Percentiles rank a stretch among this genome's conserved stretches.
Evolutionary conservation across 2,888 invertebrate genomes (phyloP).

Genomic region (Artemia sinica): DNA sequence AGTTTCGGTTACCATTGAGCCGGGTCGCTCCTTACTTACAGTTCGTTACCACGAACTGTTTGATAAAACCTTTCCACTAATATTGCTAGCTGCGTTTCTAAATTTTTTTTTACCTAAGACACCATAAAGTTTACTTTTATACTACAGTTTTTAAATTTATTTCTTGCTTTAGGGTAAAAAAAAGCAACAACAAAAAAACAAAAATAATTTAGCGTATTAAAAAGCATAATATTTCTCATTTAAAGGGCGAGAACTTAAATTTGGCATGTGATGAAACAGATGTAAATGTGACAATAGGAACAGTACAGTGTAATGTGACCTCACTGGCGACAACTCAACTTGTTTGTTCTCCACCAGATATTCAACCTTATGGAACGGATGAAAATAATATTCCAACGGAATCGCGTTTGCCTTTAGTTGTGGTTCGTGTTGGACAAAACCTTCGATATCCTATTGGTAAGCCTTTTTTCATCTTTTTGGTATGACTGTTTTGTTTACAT

Average conservation of each 20-base stretch:
- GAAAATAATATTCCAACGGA: slow-evolving; percentile 43
- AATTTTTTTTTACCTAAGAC: too few relatives aligned
- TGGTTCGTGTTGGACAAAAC: slow-evolving; percentile 61
- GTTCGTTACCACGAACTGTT: too few relatives aligned
- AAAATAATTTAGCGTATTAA: too few relatives aligned
- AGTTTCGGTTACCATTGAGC: too few relatives aligned
- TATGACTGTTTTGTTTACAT: neutral
- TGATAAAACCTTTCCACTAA: too few relatives aligned
- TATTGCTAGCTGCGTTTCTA: too few relatives aligned
- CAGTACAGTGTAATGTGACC: slow-evolving; percentile 77
- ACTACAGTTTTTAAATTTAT: too few relatives aligned
- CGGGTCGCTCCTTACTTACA: too few relatives aligned
- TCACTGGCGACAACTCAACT: slow-evolving; percentile 76
- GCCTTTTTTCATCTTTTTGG: neutral
- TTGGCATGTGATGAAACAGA: slow-evolving; percentile 83
- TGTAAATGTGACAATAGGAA: slow-evolving; percentile 81
- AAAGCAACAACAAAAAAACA: too few relatives aligned
- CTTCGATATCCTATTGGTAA: slow-evolving; percentile 60
- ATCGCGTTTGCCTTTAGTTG: slow-evolving; percentile 66
- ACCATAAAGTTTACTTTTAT: too few relatives aligned
- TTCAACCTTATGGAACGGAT: slow-evolving; percentile 56
- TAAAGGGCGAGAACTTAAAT: slow-evolving; percentile 70
- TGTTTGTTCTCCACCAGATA: slow-evolving; percentile 78
- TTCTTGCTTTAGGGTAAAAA: too few relatives aligned
- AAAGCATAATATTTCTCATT: slow-evolving; percentile 22